Evolutionary conservation across 1,140 invertebrate genomes (phyloP), one percentile per base, ranked within the genome.

Genomic region (Mya arenaria): DNA sequence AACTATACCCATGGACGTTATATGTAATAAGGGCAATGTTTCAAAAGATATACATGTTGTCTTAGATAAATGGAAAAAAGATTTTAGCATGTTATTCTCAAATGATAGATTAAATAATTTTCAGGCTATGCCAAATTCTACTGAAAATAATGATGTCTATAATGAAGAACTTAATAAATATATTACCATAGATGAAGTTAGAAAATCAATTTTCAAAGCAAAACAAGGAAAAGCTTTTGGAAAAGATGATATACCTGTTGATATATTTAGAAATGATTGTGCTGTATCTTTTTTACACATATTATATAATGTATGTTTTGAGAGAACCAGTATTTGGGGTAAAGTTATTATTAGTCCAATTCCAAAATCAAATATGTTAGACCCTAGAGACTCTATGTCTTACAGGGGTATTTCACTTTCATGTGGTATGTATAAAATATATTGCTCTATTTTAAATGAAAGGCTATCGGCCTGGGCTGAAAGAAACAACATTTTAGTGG

Each of bases 351-450:
- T 75, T n/a, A 75, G 37, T 3, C 60, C 58, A 25, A 65, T 75
- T 17, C 62, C 52, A 4, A 78, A 78, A 34, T 65, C 30, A 23
- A 39, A 41, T 13, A 66, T 44, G 36, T 55, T 32, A 19, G 74
- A 78, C 58, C 25, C 25, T 3, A 48, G 74, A 3, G 44, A 78
- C 36, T 66, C 65, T 32, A 13, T 8, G 5, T 55, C 25, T 60
- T 80, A 80, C 25, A 44, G 66, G n/a, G 77, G 77, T 23, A 80
- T 80, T 25, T 69, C 65, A 8, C 25, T 80, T n/a, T 39, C 68
- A n/a, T 56, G 65, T n/a, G 60, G 32, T 52, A 39, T 66, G 34
- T 82, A 82, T 36, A 83, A 75, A 41, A 36, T 56, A 23, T 83
- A 68, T 56, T 75, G 65, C 44, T 32, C 23, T 60, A 52, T 77